These are phyloP conservation scores for Coelopa pilipes DNA, from an alignment of 2,888 invertebrate species.

Conservation along the genomic window DNA sequence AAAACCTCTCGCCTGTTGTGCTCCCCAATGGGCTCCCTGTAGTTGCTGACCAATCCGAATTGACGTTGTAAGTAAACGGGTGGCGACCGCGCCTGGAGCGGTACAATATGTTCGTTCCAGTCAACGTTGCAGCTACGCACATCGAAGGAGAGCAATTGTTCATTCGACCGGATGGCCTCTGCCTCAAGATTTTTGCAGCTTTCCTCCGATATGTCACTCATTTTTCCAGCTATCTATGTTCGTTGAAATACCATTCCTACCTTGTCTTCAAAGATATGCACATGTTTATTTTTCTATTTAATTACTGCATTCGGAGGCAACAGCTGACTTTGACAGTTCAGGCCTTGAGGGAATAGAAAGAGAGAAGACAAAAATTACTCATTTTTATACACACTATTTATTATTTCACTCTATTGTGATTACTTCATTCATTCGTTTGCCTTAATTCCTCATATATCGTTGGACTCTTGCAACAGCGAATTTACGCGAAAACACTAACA, in stretches of 20 bases:
- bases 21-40: conserved; percentile 48
- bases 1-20: conserved; percentile 73
- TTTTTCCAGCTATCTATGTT: conserved; percentile 19
- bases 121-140: conserved; percentile 57
- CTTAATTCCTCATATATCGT: neutral
- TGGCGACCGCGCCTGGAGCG: conserved; percentile 52
- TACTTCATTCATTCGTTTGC: conserved; percentile 17
- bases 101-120: conserved; percentile 58
- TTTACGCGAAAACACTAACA: neutral
- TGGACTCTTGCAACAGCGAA: neutral
- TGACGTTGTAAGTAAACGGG: conserved; percentile 54
- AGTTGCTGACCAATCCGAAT: conserved; percentile 53
- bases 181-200: conserved; percentile 60
- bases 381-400: conserved; percentile 6
- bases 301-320: neutral
- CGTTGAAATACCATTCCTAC: conserved; percentile 9
- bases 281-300: conserved; percentile 25
- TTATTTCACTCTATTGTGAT: conserved; percentile 12
- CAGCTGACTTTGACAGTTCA: conserved; percentile 25
- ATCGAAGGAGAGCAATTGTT: conserved; percentile 55
- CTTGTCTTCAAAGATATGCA: conserved; percentile 1
- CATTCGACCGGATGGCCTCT: conserved; percentile 57
- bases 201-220: conserved; percentile 36
- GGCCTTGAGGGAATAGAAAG: neutral
- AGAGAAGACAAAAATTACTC: conserved; percentile 6